phyloP scores from a whole-genome alignment of 2,113 vertebrate species.

The Paradisaea rubra region DNA sequence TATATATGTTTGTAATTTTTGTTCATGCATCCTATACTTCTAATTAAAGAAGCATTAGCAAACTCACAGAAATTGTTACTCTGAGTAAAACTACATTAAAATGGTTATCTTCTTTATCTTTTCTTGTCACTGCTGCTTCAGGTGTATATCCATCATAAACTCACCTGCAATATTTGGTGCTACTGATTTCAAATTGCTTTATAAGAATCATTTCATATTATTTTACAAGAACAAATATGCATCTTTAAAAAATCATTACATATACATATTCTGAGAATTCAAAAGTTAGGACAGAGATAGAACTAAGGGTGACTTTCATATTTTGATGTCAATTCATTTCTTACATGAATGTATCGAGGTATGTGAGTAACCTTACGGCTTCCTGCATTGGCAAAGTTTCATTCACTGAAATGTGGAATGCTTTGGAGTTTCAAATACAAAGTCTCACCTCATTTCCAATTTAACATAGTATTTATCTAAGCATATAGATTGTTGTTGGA shows the following conservation, averaged over 20 bases:
- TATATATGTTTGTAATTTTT: not conserved
- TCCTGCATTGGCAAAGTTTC: not conserved
- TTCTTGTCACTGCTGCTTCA: not conserved
- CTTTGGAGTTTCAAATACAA: not conserved
- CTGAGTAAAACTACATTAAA: not conserved
- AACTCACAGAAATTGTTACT: not conserved
- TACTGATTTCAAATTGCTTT: not conserved
- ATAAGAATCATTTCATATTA: not conserved
- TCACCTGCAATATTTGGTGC: not conserved
- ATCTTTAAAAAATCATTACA: not conserved
- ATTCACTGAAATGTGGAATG: not conserved
- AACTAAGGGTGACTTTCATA: not conserved
- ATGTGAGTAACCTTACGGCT: not conserved
- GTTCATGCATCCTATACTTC: not conserved
- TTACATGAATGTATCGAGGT: not conserved
- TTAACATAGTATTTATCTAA: not conserved
- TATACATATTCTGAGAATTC: not conserved
- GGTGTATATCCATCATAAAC: not conserved
- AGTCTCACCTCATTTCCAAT: not conserved
- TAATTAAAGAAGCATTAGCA: not conserved
- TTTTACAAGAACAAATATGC: not conserved
- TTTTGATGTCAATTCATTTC: not conserved
- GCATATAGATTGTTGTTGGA: not conserved
- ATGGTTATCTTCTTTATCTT: not conserved
- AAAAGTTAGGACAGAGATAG: not conserved